Conservation (phyloP, 2,888 invertebrate genomes). For the Gandaritis pyraliata region DNA sequence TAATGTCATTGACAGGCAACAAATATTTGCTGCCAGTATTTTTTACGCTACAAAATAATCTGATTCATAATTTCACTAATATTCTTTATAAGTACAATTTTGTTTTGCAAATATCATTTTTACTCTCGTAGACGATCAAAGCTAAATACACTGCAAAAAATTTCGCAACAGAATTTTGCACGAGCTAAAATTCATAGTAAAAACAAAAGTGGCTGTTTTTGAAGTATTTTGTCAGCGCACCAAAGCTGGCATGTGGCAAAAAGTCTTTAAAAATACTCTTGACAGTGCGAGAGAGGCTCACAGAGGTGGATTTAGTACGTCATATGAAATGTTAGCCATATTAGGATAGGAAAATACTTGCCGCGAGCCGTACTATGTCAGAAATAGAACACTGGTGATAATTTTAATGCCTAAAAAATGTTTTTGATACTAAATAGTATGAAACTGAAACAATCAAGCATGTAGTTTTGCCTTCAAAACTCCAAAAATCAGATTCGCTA, state of each 20-base stretch:
- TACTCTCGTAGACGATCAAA: not conserved
- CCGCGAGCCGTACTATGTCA: not conserved
- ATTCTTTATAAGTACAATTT: no score
- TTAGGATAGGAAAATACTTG: slow-evolving; percentile 21
- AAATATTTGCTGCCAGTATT: slow-evolving; percentile 33
- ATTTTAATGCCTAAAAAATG: not conserved
- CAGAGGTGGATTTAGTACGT: slow-evolving; percentile 67
- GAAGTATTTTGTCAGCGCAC: slow-evolving; percentile 55
- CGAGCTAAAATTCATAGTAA: not conserved
- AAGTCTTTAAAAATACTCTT: slow-evolving; percentile 72
- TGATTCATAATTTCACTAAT: no score
- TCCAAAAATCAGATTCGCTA: not conserved
- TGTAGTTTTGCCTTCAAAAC: not conserved
- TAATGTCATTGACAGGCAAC: slow-evolving; percentile 71
- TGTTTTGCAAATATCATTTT: not conserved
- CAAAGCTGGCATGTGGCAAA: slow-evolving; percentile 65
- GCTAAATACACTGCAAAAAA: not conserved
- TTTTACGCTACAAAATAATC: not conserved
- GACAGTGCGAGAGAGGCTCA: slow-evolving; percentile 59
- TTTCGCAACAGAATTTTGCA: not conserved
- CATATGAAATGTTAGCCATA: slow-evolving; percentile 55
- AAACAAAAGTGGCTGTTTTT: slow-evolving; percentile 37
- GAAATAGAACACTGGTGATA: not conserved
- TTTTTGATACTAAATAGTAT: not conserved
- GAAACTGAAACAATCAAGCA: not conserved